A percentile compares a stretch with the other conserved stretches of the same genome.
phyloP scores from a whole-genome alignment of 2,797 vertebrate genomes.

The Cirrhinus mrigala region DNA sequence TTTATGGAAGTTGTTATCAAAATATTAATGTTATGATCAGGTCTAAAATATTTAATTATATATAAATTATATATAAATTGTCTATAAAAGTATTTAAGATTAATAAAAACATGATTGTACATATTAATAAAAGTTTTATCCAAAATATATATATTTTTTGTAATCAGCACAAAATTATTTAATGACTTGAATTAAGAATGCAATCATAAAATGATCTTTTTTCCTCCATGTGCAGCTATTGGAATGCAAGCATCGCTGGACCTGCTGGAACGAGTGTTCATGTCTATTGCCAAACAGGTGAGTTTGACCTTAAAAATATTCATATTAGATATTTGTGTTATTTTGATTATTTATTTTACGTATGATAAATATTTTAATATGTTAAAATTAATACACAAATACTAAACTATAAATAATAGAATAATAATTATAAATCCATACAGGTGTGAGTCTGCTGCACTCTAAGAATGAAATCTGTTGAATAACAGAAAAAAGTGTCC shows the following conservation, averaged over 20 bases:
- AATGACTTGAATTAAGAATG: background rate
- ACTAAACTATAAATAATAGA: no score
- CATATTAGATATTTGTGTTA: background rate
- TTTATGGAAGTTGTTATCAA: no score
- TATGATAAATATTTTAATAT: background rate
- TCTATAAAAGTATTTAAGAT: background rate
- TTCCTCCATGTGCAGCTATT: slow-evolving; percentile 77
- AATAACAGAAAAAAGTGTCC: background rate
- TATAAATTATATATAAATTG: no score
- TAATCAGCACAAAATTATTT: background rate
- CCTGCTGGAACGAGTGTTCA: slow-evolving; percentile 83
- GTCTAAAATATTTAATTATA: no score
- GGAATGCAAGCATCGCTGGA: slow-evolving; percentile 90
- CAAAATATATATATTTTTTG: no score
- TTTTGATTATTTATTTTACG: background rate
- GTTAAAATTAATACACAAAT: background rate
- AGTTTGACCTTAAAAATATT: slow-evolving; percentile 40
- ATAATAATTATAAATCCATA: no score
- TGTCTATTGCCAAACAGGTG: slow-evolving; percentile 87
- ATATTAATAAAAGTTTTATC: background rate
- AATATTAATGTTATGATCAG: no score
- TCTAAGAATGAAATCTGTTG: no score
- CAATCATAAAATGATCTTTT: background rate
- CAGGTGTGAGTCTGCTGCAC: no score
- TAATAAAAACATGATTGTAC: no score